Base-by-base conservation (phyloP, 2,797 vertebrate genomes). In the Eremophila alpestris region DNA sequence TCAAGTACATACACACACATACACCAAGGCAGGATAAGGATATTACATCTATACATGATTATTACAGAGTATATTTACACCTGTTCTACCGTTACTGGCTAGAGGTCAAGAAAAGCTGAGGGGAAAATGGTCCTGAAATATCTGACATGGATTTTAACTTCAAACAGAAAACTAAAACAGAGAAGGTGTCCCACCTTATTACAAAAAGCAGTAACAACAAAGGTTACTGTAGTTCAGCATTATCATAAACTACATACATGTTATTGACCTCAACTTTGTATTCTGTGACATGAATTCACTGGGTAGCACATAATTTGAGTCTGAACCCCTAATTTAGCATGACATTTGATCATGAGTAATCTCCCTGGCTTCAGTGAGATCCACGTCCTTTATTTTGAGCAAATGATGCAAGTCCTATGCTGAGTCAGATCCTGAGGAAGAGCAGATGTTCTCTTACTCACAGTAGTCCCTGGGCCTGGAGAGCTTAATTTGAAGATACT, bases 391-490 rank as follows among this genome's bases (percentile, higher is more conserved):
- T 88, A 90, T 83, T 93, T 55, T 73, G 58, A 91, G 67, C 48
- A 88, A 63, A 88, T 38, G 62, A 86, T 34, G 16, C 36, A 71
- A 75, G 46, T 46, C n/a, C 41, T 91, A 34, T 84, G 5, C 77
- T 91, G 91, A 96, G 68, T 94, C 82, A 96, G 91, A 88, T 70
- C 62, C 77, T 19, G 38, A 67, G 32, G 14, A 94, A 79, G 32
- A 90, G 30, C 83, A 90, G 77, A 94, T 67, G 85, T 76, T 79
- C 59, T 71, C 40, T 88, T 63, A 63, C 86, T 41, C 71, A 83
- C 79, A 49, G 65, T 15, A 36, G 22, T 52, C 81, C 49, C 69
- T 76, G 23, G 15, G 21, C 81, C 22, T 49, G 40, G 13, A 86
- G 22, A 41, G 43, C 59, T 71, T 60, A 29, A 73, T 67, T 69